Percentiles rank a stretch among this genome's conserved stretches.
phyloP scores from a whole-genome alignment of 1,140 invertebrate species.

The Manduca sexta region DNA sequence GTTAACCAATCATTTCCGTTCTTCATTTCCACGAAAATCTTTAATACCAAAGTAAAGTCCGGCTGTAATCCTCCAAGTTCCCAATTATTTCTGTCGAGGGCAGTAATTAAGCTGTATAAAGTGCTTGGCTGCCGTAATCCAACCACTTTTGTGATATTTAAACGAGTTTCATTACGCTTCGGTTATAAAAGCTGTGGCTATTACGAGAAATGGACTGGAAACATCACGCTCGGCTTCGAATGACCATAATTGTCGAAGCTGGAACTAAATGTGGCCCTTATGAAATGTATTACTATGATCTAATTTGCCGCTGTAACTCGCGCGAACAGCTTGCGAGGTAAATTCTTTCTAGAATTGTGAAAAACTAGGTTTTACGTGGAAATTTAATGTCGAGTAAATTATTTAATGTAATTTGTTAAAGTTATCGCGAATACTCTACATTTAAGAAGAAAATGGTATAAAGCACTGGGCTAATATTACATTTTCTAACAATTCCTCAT shows the following conservation, averaged over 20 bases:
- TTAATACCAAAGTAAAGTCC: slow-evolving; percentile 54
- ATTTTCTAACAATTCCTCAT: too few species aligned
- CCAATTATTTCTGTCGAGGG: slow-evolving; percentile 69
- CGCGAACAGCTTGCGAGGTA: too few species aligned
- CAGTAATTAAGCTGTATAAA: slow-evolving; percentile 70
- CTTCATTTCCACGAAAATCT: slow-evolving; percentile 31
- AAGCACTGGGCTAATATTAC: too few species aligned
- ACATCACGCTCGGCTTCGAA: slow-evolving; percentile 62
- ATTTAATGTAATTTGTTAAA: too few species aligned
- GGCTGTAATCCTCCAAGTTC: slow-evolving; percentile 61
- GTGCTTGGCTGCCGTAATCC: slow-evolving; percentile 62
- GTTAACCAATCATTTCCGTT: slow-evolving; percentile 10
- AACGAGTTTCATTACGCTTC: slow-evolving; percentile 71
- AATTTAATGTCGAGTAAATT: too few species aligned
- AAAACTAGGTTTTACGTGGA: too few species aligned
- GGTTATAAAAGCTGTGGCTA: slow-evolving; percentile 66
- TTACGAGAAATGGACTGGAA: slow-evolving; percentile 70
- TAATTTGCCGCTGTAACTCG: too few species aligned
- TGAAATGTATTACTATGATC: background rate
- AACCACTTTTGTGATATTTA: slow-evolving; percentile 71
- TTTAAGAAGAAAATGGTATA: too few species aligned
- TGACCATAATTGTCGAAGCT: slow-evolving; percentile 63
- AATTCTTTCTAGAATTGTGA: too few species aligned
- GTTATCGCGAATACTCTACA: too few species aligned
- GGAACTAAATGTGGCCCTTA: slow-evolving; percentile 21